Percentiles rank a stretch among this genome's conserved stretches.
These are phyloP conservation scores for Anabacerthia variegaticeps DNA, from an alignment of 2,797 vertebrate species.

Conservation along the genomic window DNA sequence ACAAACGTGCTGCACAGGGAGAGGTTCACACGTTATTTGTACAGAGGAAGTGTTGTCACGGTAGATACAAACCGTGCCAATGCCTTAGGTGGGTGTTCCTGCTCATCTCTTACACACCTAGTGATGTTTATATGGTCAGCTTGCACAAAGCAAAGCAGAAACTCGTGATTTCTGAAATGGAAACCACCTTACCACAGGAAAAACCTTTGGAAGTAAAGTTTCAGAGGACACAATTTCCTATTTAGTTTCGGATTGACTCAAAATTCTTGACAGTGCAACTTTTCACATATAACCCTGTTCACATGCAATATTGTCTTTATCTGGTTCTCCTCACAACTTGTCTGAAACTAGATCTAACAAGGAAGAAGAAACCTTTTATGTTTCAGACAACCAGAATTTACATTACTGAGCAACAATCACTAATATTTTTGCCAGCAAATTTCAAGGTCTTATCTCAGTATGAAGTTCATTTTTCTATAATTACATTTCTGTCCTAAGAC, in stretches of 20 bases:
- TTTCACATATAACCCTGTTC: neutral
- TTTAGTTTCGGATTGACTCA: neutral
- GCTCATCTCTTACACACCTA: neutral
- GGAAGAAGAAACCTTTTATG: neutral
- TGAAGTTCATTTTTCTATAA: neutral
- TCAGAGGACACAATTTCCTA: neutral
- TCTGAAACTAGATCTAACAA: neutral
- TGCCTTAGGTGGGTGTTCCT: neutral
- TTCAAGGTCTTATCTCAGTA: neutral
- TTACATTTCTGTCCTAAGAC: neutral
- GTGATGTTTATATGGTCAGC: neutral
- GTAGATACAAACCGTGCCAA: neutral
- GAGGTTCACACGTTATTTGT: constrained; percentile 21
- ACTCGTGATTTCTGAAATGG: neutral
- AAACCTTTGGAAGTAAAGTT: neutral
- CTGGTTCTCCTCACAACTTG: neutral
- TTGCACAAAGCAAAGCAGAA: neutral
- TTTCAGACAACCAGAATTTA: neutral
- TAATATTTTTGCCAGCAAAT: neutral
- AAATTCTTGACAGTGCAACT: neutral
- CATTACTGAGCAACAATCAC: neutral
- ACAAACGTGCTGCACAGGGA: constrained; percentile 89
- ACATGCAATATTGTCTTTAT: neutral
- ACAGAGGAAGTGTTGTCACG: neutral
- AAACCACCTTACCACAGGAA: neutral